Conservation (phyloP, 2,888 invertebrate species). For the Scelioninae gen. 2 region DNA sequence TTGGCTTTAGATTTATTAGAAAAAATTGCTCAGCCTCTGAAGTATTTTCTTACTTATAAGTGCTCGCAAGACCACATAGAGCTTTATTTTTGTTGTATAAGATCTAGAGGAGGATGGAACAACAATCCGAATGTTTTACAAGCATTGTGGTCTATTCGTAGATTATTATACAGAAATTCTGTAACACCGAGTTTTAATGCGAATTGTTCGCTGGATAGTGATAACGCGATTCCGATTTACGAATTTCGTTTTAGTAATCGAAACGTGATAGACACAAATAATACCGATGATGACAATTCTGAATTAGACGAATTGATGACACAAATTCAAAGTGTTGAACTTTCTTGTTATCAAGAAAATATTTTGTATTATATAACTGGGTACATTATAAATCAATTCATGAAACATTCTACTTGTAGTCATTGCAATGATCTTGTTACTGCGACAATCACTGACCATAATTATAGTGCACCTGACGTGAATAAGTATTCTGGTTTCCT, state of each 20-base stretch:
- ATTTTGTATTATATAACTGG: constrained; percentile 1
- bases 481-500: constrained; percentile 15
- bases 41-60: constrained; percentile 43
- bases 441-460: background rate
- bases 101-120: constrained; percentile 10
- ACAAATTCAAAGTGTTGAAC: background rate
- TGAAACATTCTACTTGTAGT: background rate
- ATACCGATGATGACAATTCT: background rate
- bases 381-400: background rate
- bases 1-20: constrained; percentile 18
- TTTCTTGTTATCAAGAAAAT: background rate
- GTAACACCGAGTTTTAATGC: constrained; percentile 6
- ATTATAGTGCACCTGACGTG: background rate
- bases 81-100: constrained; percentile 14
- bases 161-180: constrained; percentile 1
- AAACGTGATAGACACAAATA: background rate
- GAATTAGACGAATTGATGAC: background rate
- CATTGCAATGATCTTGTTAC: constrained; percentile 1
- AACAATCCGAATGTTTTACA: constrained; percentile 10
- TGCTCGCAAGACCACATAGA: constrained; percentile 16
- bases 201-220: constrained; percentile 3
- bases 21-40: constrained; percentile 12
- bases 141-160: constrained; percentile 17
- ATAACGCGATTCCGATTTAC: background rate
- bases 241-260: background rate